Conservation (phyloP, 2,888 invertebrate species). For the Ctenicera cuprea region DNA sequence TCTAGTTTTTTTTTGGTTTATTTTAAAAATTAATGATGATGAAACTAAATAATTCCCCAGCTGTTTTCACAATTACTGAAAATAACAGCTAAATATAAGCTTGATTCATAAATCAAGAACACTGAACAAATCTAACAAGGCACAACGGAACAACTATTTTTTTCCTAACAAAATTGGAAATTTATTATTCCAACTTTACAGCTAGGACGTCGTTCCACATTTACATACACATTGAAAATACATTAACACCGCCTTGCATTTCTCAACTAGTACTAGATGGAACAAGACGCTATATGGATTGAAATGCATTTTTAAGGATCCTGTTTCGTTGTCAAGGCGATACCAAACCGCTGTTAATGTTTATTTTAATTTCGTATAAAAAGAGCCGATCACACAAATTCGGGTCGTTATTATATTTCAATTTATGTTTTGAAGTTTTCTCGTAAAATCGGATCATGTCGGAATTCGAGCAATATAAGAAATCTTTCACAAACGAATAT, state of each 20-base stretch:
- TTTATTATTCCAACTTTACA: conserved; percentile 45
- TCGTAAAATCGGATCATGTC: conserved; percentile 34
- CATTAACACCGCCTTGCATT: conserved; percentile 35
- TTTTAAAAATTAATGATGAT: background rate
- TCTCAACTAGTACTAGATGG: conserved; percentile 1
- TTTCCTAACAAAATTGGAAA: conserved; percentile 44
- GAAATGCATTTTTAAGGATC: background rate
- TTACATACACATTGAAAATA: conserved; percentile 44
- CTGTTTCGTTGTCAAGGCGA: background rate
- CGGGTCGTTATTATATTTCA: conserved; percentile 26
- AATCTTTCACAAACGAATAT: conserved; percentile 47
- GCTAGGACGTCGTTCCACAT: conserved; percentile 31
- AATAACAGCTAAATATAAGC: conserved; percentile 27
- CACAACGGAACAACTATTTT: conserved; percentile 12
- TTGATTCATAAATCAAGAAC: conserved; percentile 35
- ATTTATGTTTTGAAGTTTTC: conserved; percentile 37
- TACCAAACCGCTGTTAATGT: background rate
- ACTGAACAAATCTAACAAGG: conserved; percentile 22
- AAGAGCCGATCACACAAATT: conserved; percentile 23
- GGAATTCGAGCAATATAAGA: conserved; percentile 30
- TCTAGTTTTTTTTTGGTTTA: background rate
- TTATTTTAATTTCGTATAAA: conserved; percentile 25
- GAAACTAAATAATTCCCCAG: background rate
- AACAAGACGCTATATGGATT: background rate
- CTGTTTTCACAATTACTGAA: background rate